phyloP scores from a whole-genome alignment of 2,797 vertebrate genomes.

The Spinibarbus caldwelli region DNA sequence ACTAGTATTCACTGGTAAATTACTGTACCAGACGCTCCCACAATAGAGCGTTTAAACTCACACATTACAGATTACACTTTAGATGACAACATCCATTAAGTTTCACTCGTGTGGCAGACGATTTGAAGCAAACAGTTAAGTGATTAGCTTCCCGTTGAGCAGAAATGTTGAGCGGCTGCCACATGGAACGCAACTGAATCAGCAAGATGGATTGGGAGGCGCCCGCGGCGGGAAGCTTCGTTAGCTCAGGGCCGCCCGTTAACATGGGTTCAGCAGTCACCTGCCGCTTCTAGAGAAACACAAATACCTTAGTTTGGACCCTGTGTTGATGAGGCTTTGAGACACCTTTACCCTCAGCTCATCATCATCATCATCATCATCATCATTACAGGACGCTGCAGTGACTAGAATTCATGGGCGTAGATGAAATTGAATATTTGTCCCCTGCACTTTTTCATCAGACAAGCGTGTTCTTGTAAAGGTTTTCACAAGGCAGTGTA shows the following conservation, averaged over 20 bases:
- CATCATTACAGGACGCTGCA: constrained; percentile 38
- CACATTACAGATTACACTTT: constrained; percentile 80
- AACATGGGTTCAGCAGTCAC: constrained; percentile 63
- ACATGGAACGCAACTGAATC: constrained; percentile 80
- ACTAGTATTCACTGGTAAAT: not conserved
- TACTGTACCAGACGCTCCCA: not conserved
- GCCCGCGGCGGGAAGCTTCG: constrained; percentile 76
- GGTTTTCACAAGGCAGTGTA: not conserved
- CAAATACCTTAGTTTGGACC: constrained; percentile 49
- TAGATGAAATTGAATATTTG: not conserved
- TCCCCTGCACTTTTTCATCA: not conserved
- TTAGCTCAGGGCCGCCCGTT: constrained; percentile 85
- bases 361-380: no score
- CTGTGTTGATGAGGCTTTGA: not conserved
- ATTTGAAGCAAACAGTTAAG: constrained; percentile 85
- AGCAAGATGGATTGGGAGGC: constrained; percentile 79
- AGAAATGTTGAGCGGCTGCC: constrained; percentile 71
- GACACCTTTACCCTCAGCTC: not conserved
- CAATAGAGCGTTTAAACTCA: not conserved
- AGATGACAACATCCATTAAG: constrained; percentile 77
- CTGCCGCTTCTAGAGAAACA: constrained; percentile 49
- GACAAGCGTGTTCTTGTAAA: not conserved
- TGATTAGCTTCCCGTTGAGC: constrained; percentile 84
- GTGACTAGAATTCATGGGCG: constrained; percentile 41
- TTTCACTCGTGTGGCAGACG: constrained; percentile 83